Percentiles rank a stretch among this genome's conserved stretches.
Conservation (phyloP, 1,140 invertebrate species). For the Drosophila serrata region DNA sequence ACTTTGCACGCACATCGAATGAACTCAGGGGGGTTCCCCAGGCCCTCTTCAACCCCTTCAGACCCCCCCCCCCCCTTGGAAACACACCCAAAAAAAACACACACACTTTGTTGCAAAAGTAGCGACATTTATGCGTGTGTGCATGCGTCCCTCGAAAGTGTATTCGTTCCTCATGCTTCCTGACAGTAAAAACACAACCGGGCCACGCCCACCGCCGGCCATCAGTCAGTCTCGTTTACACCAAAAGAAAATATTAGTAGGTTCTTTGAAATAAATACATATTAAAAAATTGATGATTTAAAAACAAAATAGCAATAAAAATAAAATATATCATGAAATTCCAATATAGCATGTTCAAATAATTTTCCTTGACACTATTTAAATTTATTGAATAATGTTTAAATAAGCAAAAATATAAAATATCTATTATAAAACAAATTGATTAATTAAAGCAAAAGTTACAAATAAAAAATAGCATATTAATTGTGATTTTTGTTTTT, state of each 20-base stretch:
- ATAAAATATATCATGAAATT: too few relatives aligned
- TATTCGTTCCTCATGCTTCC: constrained; percentile 5
- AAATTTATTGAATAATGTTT: too few relatives aligned
- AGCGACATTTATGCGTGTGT: constrained; percentile 75
- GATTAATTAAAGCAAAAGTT: too few relatives aligned
- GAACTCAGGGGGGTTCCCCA: not conserved
- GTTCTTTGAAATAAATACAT: not conserved
- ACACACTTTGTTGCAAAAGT: constrained; percentile 66
- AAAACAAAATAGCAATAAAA: not conserved
- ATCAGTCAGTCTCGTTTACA: constrained; percentile 9
- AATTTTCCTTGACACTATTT: too few relatives aligned
- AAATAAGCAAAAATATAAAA: too few relatives aligned
- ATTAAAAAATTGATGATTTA: not conserved
- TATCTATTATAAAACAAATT: too few relatives aligned
- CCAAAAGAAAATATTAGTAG: not conserved
- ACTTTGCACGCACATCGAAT: constrained; percentile 5
- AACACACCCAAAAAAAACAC: constrained; percentile 20
- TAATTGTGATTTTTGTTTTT: too few relatives aligned
- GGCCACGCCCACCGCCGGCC: constrained; percentile 14
- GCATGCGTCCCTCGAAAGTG: constrained; percentile 41
- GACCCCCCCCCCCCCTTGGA: not conserved
- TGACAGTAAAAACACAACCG: not conserved
- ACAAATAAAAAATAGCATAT: too few relatives aligned
- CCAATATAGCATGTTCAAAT: too few relatives aligned
- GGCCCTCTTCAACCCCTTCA: not conserved